Evolutionary conservation across 1,140 invertebrate genomes (phyloP), one percentile per base, ranked within the genome.

Genomic region (Bombus sylvicola): DNA sequence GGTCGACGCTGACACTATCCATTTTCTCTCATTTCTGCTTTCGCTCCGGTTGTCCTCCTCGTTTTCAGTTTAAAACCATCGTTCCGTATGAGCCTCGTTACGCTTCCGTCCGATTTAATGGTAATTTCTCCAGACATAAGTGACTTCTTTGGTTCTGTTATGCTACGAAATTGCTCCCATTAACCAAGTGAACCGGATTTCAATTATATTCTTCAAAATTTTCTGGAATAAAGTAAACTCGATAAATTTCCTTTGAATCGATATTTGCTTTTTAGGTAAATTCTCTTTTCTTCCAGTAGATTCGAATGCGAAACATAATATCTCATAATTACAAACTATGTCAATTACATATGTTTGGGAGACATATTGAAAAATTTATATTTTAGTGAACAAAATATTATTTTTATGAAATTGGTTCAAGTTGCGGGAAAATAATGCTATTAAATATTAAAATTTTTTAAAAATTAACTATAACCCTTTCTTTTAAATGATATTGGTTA

Each of bases 1-100:
- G 53, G 31, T 41, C 71, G 77, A 85, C 77, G 59, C 37, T 53
- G 77, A 88, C 78, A 41, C 83, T 69, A 85, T 41, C 66, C 69
- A 79, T 79, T 79, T 68, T 43, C 71, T 66, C 72, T 75, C 57
- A 53, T 82, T 81, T 64, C 81, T 66, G 22, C 41, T n/a, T 75
- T 10, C 71, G 12, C 18, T n/a, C 57, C 31, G 18, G 47, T 59
- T 41, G 53, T 62, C 69, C 57, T 43, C 31, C 53, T 37, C 80
- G 53, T 41, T 82, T 39, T 41, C 34, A 39, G 69, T 74, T 82
- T 72, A 82, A 62, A 72, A 41, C 37, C 47, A 34, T 64, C 18
- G 47, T 28, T 31, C 25, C n/a, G 57, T 39, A 59, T 39, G 39
- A 22, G 4, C 53, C 12, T 15, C 47, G 69, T 82, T 64, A 73